Conservation (phyloP, 2,888 invertebrate genomes). For the Leptinotarsa rubiginosa region DNA sequence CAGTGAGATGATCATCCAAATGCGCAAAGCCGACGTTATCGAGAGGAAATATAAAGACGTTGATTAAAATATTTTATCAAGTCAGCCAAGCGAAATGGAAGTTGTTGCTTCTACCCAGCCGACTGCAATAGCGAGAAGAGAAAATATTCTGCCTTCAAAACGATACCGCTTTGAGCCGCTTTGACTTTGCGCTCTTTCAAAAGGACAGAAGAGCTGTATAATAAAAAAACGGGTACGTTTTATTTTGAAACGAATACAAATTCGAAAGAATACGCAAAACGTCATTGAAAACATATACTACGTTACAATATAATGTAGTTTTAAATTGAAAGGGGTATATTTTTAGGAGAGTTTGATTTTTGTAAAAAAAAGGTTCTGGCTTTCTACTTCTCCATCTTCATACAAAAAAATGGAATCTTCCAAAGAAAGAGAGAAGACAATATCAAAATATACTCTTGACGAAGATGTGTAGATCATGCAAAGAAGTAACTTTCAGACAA, state of each 20-base stretch:
- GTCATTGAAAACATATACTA: not conserved
- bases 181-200: slow-evolving; percentile 53
- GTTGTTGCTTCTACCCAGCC: slow-evolving; percentile 54
- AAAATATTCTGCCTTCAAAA: slow-evolving; percentile 61
- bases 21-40: slow-evolving; percentile 54
- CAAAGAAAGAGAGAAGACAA: too few species aligned
- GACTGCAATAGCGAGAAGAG: slow-evolving; percentile 50
- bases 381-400: too few species aligned
- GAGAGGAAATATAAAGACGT: slow-evolving; percentile 58
- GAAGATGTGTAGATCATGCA: too few species aligned
- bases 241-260: slow-evolving; percentile 10
- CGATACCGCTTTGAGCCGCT: slow-evolving; percentile 59
- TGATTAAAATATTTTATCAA: slow-evolving; percentile 63
- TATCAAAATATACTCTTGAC: too few species aligned
- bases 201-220: slow-evolving; percentile 39
- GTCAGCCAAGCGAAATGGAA: slow-evolving; percentile 56
- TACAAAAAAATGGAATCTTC: too few species aligned
- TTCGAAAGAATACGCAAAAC: not conserved
- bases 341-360: too few species aligned
- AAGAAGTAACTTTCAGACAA: too few species aligned
- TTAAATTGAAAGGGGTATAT: too few species aligned
- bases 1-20: slow-evolving; percentile 39
- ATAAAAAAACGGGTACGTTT: slow-evolving; percentile 21
- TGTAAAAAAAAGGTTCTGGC: too few species aligned
- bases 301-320: not conserved